These are phyloP conservation scores for Yponomeuta malinellus DNA, from an alignment of 2,888 invertebrate genomes.

Conservation along the genomic window DNA sequence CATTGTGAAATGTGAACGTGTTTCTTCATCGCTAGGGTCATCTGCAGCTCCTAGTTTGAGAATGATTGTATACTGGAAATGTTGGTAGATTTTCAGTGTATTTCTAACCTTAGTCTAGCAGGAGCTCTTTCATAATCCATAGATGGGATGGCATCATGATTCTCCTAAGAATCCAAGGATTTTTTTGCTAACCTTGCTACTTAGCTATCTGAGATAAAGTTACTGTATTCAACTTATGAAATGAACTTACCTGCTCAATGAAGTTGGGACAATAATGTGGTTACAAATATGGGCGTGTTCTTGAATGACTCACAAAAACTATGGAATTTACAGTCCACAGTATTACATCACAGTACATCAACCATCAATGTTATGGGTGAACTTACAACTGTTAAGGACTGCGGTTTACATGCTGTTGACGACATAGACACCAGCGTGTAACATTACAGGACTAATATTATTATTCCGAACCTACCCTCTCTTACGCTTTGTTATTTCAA, in stretches of 20 bases:
- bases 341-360: too few species aligned
- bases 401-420: too few species aligned
- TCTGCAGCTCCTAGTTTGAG: slow-evolving; percentile 19
- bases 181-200: not conserved
- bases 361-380: too few species aligned
- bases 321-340: not conserved
- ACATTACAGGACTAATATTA: not conserved
- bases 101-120: not conserved
- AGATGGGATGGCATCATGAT: slow-evolving; percentile 25
- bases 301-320: not conserved
- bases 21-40: slow-evolving; percentile 21
- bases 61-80: slow-evolving; percentile 2
- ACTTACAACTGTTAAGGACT: too few species aligned
- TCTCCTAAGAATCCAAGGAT: slow-evolving; percentile 22
- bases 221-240: too few species aligned
- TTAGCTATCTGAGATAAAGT: not conserved
- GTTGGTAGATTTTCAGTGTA: not conserved
- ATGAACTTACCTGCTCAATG: not conserved
- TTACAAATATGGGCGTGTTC: not conserved
- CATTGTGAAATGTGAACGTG: slow-evolving; percentile 18
- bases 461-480: not conserved
- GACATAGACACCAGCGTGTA: too few species aligned
- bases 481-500: not conserved
- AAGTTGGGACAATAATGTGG: not conserved
- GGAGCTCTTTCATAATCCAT: not conserved